Evolutionary conservation across 2,888 invertebrate genomes (phyloP), one percentile per base, ranked within the genome.

Genomic region (Ligdia adustata): DNA sequence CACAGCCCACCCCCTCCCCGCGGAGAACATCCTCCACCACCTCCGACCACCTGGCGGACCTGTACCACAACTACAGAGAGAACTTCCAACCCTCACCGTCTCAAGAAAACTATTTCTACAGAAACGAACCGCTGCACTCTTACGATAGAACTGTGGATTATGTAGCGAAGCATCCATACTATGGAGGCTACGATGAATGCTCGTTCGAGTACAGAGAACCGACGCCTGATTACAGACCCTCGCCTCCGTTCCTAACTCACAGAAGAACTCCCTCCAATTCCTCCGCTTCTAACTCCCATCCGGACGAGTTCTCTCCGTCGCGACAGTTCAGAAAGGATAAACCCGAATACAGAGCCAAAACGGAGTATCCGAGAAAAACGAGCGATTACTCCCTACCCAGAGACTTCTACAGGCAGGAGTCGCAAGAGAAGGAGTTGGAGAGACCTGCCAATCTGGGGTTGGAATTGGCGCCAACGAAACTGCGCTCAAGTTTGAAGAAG

Each of bases 201-300:
- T 75, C 82, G 0, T 85, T 76, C 60, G 88, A 88, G 1, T 86
- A 77, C 40, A 63, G 85, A 4, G 88, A 88, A 32, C 77, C 86
- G 0, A 66, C 84, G 0, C 77, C 83, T 0, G 88, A 88, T 12
- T 87, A 82, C 52, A 50, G 84, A 41, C 80, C 78, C 0, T 50
- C 75, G 2, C 62, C 72, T 0, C 79, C 76, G 4, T 91, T 86
- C 62, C 77, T 83, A 20, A 79, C 91, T 0, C 97, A 97, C 77
- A 92, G 94, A 60, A 91, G 97, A 44, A 95, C 96, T 0, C 94
- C 95, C 0, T 95, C 96, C 0, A 95, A 95, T 67, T 93, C 95
- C 2, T 93, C 93, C 0, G 91, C 89, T 0, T 82, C 91, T 0
- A 87, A 88, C 35, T 92, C 92, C 0, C 93, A 89, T 61, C 86